phyloP scores from a whole-genome alignment of 2,888 invertebrate species.

The Elegia similella region DNA sequence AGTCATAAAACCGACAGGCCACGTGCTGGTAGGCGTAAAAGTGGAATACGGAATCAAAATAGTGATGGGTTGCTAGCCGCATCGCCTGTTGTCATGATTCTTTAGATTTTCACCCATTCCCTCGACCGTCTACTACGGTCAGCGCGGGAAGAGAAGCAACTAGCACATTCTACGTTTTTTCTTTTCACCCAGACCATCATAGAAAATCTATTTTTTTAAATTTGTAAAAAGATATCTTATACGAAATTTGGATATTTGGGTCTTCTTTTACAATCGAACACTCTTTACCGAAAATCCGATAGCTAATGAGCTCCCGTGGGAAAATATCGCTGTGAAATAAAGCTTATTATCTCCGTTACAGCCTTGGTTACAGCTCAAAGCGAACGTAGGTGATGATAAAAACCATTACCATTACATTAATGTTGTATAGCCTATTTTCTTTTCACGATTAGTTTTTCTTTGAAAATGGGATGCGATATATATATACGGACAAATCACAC shows the following conservation, averaged over 20 bases:
- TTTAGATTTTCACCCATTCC: no score
- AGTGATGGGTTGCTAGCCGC: no score
- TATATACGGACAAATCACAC: no score
- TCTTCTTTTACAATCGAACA: neutral
- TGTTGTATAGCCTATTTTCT: neutral
- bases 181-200: no score
- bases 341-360: neutral
- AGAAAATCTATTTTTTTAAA: neutral
- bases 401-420: neutral
- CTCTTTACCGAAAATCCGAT: neutral
- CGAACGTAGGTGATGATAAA: neutral
- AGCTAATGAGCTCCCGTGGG: neutral
- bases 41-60: no score
- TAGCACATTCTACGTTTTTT: neutral
- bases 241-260: neutral
- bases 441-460: neutral
- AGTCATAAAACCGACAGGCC: no score
- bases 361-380: neutral
- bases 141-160: no score
- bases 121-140: no score
- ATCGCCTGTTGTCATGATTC: no score
- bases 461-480: neutral
- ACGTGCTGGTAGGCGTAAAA: no score
- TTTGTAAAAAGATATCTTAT: neutral
- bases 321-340: neutral